Conservation (phyloP, 2,888 invertebrate genomes). For the Lasius platythorax region DNA sequence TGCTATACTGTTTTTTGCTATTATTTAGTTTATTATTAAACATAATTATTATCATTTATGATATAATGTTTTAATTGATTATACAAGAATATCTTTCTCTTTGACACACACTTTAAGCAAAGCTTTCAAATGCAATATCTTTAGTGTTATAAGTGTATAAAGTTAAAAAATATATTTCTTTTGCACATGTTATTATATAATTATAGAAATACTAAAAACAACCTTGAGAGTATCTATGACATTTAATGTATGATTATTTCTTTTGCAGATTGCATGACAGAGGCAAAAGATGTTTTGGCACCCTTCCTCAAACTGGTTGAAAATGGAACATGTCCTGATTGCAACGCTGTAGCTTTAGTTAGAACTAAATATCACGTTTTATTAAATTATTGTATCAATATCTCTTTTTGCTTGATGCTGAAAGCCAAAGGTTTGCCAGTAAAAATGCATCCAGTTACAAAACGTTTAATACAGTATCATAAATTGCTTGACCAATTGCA, state of each 20-base stretch:
- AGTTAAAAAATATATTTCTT: neutral
- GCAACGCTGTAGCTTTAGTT: conserved; percentile 91
- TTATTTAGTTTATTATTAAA: neutral
- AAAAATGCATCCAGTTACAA: conserved; percentile 95
- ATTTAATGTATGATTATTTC: conserved; percentile 34
- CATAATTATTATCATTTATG: neutral
- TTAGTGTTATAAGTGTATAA: neutral
- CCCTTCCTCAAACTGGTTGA: conserved; percentile 90
- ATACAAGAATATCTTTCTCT: neutral
- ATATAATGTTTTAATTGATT: neutral
- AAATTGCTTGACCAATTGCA: conserved; percentile 92
- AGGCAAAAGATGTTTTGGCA: conserved; percentile 89
- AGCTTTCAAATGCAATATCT: neutral
- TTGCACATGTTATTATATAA: neutral
- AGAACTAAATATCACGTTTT: conserved; percentile 90
- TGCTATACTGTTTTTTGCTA: neutral
- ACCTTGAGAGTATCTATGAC: neutral
- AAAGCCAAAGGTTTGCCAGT: conserved; percentile 92
- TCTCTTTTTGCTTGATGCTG: conserved; percentile 94
- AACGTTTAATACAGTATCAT: conserved; percentile 93
- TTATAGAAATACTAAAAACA: neutral
- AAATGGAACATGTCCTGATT: conserved; percentile 88
- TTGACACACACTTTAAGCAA: neutral
- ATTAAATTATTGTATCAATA: conserved; percentile 94
- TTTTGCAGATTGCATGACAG: conserved; percentile 86